Conservation (phyloP, 2,888 invertebrate genomes). For the Pteria penguin region DNA sequence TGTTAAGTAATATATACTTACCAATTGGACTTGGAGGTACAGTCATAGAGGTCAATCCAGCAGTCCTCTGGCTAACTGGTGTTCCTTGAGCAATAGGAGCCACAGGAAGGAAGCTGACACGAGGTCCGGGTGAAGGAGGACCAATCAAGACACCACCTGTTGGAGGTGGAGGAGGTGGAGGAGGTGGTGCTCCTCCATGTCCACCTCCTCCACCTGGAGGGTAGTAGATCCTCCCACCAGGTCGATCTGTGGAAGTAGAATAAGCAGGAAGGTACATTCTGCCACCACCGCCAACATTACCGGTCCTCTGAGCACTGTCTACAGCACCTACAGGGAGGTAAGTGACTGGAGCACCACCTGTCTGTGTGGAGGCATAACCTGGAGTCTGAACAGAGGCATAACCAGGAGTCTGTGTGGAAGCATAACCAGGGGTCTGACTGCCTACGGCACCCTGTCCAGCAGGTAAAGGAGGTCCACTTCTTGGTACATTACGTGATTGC, state of each 20-base stretch:
- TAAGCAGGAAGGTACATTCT: conserved; percentile 56
- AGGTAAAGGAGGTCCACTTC: conserved; percentile 2
- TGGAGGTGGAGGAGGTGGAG: conserved; percentile 45
- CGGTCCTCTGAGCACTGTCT: conserved; percentile 48
- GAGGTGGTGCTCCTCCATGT: conserved; percentile 40
- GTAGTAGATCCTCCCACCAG: conserved; percentile 56
- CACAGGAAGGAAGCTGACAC: conserved; percentile 55
- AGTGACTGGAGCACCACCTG: conserved; percentile 40
- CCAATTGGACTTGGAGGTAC: conserved; percentile 69
- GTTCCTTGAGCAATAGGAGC: conserved; percentile 71
- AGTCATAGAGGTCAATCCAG: conserved; percentile 40
- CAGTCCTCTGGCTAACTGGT: conserved; percentile 53
- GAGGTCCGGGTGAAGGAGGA: conserved; percentile 47
- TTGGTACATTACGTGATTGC: neutral
- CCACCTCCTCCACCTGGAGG: conserved; percentile 42
- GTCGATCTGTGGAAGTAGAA: conserved; percentile 51
- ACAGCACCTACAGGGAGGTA: conserved; percentile 44
- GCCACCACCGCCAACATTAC: conserved; percentile 47
- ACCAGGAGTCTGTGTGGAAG: conserved; percentile 45
- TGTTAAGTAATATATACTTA: conserved; percentile 52
- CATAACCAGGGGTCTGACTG: conserved; percentile 51
- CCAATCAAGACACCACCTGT: conserved; percentile 25
- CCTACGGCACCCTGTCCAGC: conserved; percentile 16
- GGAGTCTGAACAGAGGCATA: conserved; percentile 52
- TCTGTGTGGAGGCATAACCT: conserved; percentile 48